Evolutionary conservation across 2,797 vertebrate genomes (phyloP), one percentile per base, ranked within the genome.

Genomic region (Diplodus sargus): DNA sequence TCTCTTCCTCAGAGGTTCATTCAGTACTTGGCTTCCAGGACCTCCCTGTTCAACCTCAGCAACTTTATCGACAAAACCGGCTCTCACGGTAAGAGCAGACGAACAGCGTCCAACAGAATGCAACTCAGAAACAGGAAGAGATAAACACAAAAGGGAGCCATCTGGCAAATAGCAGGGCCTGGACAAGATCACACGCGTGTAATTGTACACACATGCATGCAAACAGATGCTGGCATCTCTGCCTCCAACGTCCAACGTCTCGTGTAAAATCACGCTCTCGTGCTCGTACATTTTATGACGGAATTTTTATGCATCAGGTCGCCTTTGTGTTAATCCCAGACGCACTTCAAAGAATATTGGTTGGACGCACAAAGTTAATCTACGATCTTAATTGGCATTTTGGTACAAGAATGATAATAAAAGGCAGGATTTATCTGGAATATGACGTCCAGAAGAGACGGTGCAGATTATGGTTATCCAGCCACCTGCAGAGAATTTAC

Each of bases 1-100:
- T 74, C 23, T 83, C 64, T 90, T 74, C 93, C 94, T 47, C 94
- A 99, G 98, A 97, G 98, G 94, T 99, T 99, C 94, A 99, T 99
- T 95, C 98, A 99, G 89, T 99, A 99, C 91, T 95, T 99, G 96
- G 98, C 98, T 70, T 99, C 98, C 94, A 97, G 98, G 94, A 99
- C 98, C 82, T 98, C 97, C 48, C 91, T 99, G 85, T 99, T 99
- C 94, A 99, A 99, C 92, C 97, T 99, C 95, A 99, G 98, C 95
- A 99, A 99, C 91, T 99, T 99, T 92, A 97, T 99, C 90, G 98
- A 99, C 95, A 99, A 99, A 97, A 99, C 97, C 70, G 98, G 98
- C 89, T 97, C 98, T 79, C 97, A 99, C 74, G 98, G 98, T 99
- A 93, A 96, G 96, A 70, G 69, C 3, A 12, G 2, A 51, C 11